A percentile compares a stretch with the other conserved stretches of the same genome.
Conservation (phyloP, 2,888 invertebrate genomes). For the Seira musarum region DNA sequence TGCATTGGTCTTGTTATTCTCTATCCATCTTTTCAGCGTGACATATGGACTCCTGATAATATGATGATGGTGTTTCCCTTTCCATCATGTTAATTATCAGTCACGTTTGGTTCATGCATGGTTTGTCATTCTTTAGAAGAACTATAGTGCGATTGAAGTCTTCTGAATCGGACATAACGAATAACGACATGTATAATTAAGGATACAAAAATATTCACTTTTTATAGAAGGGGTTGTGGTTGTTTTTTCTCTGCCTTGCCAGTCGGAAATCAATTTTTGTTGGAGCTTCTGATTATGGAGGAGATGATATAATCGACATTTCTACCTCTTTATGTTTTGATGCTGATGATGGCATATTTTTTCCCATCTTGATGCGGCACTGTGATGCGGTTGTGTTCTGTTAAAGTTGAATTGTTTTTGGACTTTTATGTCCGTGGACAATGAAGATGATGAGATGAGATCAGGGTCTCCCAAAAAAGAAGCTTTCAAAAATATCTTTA, state of each 20-base stretch:
- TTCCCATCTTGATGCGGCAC: constrained; percentile 17
- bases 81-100: constrained; percentile 46
- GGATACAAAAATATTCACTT: too few relatives aligned
- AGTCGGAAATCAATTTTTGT: constrained; percentile 48
- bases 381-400: too few relatives aligned
- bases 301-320: constrained; percentile 39
- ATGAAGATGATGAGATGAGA: too few relatives aligned
- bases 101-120: constrained; percentile 36
- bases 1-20: too few relatives aligned
- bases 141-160: too few relatives aligned
- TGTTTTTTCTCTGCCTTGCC: too few relatives aligned
- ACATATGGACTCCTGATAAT: neutral
- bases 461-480: constrained; percentile 5
- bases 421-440: too few relatives aligned
- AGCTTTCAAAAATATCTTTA: constrained; percentile 9
- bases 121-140: too few relatives aligned
- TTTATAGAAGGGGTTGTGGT: constrained; percentile 42
- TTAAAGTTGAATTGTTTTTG: too few relatives aligned
- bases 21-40: constrained; percentile 21
- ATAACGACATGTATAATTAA: too few relatives aligned
- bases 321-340: constrained; percentile 7
- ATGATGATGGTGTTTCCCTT: constrained; percentile 21
- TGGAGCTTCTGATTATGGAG: constrained; percentile 31
- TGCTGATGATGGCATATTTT: constrained; percentile 26
- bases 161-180: too few relatives aligned